Base-by-base conservation (phyloP, 1,140 invertebrate species). In the Formica exsecta region DNA sequence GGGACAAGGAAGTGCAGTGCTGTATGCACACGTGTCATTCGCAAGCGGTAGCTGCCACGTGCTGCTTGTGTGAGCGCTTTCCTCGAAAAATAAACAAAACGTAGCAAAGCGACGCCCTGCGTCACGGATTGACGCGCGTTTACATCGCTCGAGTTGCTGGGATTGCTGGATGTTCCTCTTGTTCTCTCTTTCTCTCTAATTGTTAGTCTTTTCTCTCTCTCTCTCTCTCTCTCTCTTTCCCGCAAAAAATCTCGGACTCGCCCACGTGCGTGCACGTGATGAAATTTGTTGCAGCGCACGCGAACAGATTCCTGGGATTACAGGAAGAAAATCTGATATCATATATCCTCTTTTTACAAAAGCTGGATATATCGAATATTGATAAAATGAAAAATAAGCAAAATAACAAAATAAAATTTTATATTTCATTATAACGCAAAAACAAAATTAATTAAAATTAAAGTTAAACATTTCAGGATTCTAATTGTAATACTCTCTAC, bases 71-170 rank as follows among this genome's bases (percentile, higher is more conserved):
- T 3, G 61, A 70, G 32, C 87, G 85, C 85, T 90, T 89, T 86
- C 85, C 88, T 89, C 79, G 68, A 80, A 90, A 90, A 90, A 90
- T 89, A 90, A 90, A 90, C 79, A 87, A 89, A 90, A 87, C 75
- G 59, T 61, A 36, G n/a, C 87, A 73, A 51, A 51, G 22, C 74
- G 19, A 25, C 48, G 48, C 76, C 13, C 71, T 74, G 80, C 75
- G 80, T 90, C 70, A 89, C 88, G 87, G 85, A 89, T 90, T 87
- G 89, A 89, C 88, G 88, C 89, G 66, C 87, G 85, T 89, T 88
- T 88, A 89, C 88, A 88, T 83, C 87, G 83, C 16, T 76, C 77
- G 62, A 83, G 75, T 88, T 84, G 57, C 86, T 62, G 73, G 61
- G 51, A 57, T 74, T 76, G 48, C 57, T 73, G 74, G 44, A 62